Evolutionary conservation across 2,797 vertebrate genomes (phyloP).

Genomic region (Megaceryle alcyon): DNA sequence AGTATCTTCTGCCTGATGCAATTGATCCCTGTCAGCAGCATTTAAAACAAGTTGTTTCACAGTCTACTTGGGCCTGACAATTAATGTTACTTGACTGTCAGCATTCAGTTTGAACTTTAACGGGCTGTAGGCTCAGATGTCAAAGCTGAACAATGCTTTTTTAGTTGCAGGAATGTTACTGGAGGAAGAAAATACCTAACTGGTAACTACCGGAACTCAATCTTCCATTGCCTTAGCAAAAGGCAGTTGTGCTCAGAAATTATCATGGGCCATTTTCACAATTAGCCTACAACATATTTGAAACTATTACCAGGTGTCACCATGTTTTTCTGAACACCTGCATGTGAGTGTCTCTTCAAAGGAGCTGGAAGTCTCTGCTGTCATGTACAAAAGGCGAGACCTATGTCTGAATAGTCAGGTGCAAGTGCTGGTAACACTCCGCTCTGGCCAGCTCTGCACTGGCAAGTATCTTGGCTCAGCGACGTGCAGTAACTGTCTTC

Average conservation of each 20-base stretch:
- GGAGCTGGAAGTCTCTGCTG: not conserved
- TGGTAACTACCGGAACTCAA: not conserved
- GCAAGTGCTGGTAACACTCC: too few relatives aligned
- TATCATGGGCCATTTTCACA: not conserved
- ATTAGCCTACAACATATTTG: not conserved
- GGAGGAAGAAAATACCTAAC: not conserved
- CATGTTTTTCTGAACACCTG: not conserved
- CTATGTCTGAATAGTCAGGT: rapidly evolving
- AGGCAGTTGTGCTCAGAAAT: not conserved
- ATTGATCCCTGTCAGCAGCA: not conserved
- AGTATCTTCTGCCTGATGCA: not conserved
- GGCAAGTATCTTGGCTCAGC: not conserved
- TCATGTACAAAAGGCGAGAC: not conserved
- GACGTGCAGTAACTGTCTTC: not conserved
- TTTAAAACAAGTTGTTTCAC: not conserved
- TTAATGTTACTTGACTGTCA: not conserved
- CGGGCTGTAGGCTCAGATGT: not conserved
- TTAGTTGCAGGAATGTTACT: not conserved
- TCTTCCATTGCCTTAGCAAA: not conserved
- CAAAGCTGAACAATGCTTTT: not conserved
- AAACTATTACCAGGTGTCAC: not conserved
- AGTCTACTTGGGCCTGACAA: not conserved
- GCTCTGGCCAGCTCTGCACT: not conserved
- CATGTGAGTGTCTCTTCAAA: not conserved
- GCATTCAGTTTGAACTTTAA: not conserved